Evolutionary conservation across 2,888 invertebrate genomes (phyloP), one percentile per base, ranked within the genome.

Genomic region (Encarsia formosa): DNA sequence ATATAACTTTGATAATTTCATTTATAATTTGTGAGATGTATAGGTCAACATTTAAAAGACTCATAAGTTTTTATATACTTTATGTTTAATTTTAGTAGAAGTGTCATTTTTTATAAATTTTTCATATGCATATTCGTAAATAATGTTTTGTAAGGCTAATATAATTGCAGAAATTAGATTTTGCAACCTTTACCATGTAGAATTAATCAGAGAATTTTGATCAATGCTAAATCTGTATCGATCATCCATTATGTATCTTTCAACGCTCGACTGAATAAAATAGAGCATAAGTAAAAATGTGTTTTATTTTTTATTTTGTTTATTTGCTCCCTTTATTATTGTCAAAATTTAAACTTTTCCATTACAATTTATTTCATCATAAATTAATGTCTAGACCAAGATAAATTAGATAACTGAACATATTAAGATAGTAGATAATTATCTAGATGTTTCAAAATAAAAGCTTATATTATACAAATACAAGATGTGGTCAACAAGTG

Each of bases 191-290:
- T 54, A 57, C 40, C 48, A 49, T 31, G 23, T 54, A 51, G 50
- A 57, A 42, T 46, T 31, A 53, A 47, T 44, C 39, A 48, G 44
- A 45, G 26, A 49, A 48, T 23, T 41, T 45, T 53, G 44, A 41
- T 53, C 35, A 53, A 41, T 50, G 15, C n/a, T 42, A 45, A 50
- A 45, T 48, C 43, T 57, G 57, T 54, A 57, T 52, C 32, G 34
- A 57, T 46, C 48, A 57, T 50, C 29, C 29, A 54, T 54, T 54
- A 54, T 57, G 57, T 57, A 57, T 51, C 53, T 50, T 48, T 49
- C 23, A 53, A 57, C 40, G 57, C 57, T 57, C 57, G 49, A 51
- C 51, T 54, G 51, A 57, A 57, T 57, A 54, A 56, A 57, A 57
- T 54, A 54, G 57, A 52, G 51, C 54, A 48, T 54, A 51, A 51